Evolutionary conservation across 2,797 vertebrate genomes (phyloP), one percentile per base, ranked within the genome.

Genomic region (Hylomyscus alleni): DNA sequence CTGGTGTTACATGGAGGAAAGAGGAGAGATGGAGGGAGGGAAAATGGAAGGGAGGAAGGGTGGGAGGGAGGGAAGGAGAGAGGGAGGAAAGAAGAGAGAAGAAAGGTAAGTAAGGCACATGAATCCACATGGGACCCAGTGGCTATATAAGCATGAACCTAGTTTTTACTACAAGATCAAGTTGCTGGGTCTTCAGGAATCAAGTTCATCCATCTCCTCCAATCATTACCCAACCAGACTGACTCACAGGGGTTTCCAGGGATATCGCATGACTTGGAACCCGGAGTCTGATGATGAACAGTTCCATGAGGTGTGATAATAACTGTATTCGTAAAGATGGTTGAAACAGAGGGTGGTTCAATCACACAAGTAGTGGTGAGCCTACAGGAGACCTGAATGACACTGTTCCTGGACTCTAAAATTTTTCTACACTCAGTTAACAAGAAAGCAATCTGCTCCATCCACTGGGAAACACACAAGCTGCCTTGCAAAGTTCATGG

Each of bases 201-300:
- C 1, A 9, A 58, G 31, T 9, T 50, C 52, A n/a, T 29, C n/a
- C 82, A 17, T 54, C 24, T n/a, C 34, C 29, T 24, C 26, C 29
- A 81, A 94, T 82, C 40, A 81, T 44, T 40, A 81, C 73, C 78
- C 65, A 89, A 97, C 97, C 95, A 92, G 5, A 92, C 87, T 81
- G 90, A 97, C 97, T 93, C 69, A 83, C 3, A 92, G 86, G 0
- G 50, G 58, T 93, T 94, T 54, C 40, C 0, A 0, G 31, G 93
- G 75, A 29, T 87, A 40, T 29, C 76, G 81, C 65, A 54, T 37
- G 44, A 29, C 37, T 89, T 44, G 76, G 90, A 94, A 93, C 94
- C 84, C 76, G 95, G 76, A 94, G 26, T 87, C 50, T 24, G 26
- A 62, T 10, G 69, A 94, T 75, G 72, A 40, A 40, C 0, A 0